Evolutionary conservation across 2,888 invertebrate species (phyloP), one percentile per base, ranked within the genome.

Genomic region (Leucoma salicis): DNA sequence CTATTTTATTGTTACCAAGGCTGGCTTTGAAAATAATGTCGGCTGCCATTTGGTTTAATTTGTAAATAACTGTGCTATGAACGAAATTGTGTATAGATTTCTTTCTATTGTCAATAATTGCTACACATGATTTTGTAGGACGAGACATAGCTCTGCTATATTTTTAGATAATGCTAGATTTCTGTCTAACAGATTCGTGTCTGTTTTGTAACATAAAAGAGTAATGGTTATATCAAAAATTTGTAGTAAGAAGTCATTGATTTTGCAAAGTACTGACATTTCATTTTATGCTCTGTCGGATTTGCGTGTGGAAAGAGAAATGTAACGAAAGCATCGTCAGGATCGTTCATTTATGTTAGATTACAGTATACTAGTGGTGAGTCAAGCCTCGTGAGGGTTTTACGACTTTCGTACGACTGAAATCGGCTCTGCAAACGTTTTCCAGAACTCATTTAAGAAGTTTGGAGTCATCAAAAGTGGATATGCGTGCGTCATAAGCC

Each of bases 371-470:
- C n/a, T n/a, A 64, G 69, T 68, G 73, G 76, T 70, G 70, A 71
- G 59, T 66, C 63, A 68, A 70, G 66, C 63, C 73, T 72, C 66
- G 68, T 68, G 65, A 60, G 71, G 75, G 69, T 83, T 86, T 87
- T 84, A 86, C 80, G 84, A 82, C 77, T 74, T 82, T 77, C 67
- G 74, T 78, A 82, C 78, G 82, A 75, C 77, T 78, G 69, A 71
- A 78, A 79, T 82, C 74, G 76, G 73, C 66, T 65, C 53, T 59
- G 66, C 73, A 70, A 71, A 74, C 76, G 77, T 80, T 74, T 74
- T 75, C 70, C 63, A 71, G 66, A 79, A 73, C 77, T 77, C 75
- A 78, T 82, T 82, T 76, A 65, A 66, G 73, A 83, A 86, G 74
- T 85, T 82, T 74, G 63, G 56, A 62, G 74, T 82, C 82, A 78